Evolutionary conservation across 2,113 vertebrate genomes (phyloP).

Genomic region (Pituophis catenifer): DNA sequence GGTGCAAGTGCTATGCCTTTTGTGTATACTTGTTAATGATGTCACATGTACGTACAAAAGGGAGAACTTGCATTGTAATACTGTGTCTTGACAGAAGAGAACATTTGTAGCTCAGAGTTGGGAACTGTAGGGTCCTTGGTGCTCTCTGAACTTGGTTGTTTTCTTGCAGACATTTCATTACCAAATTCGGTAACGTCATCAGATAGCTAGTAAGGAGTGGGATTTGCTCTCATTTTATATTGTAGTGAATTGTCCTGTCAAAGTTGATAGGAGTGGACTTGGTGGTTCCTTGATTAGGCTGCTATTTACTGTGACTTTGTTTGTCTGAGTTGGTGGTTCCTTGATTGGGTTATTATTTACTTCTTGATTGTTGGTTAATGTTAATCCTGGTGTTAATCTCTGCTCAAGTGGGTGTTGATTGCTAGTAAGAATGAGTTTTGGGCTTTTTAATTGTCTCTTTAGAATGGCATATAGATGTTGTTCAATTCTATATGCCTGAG

Average conservation of each 20-base stretch:
- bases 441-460: background rate
- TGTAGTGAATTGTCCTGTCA: background rate
- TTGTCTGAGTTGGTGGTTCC: background rate
- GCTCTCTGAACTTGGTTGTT: background rate
- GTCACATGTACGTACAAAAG: background rate
- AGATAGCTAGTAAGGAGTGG: background rate
- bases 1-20: background rate
- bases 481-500: background rate
- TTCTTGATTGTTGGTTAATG: background rate
- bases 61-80: background rate
- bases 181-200: background rate
- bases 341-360: background rate
- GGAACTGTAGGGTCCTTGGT: background rate
- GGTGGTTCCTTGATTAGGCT: background rate
- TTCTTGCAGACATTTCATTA: background rate
- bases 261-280: background rate
- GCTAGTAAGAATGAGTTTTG: background rate
- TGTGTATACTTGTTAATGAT: background rate
- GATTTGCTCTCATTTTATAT: background rate
- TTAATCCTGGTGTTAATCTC: background rate
- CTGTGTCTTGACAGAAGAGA: background rate
- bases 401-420: background rate
- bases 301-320: background rate
- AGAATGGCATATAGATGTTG: background rate
- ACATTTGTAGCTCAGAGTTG: background rate